Conservation (phyloP, 2,888 invertebrate species). For the Dryomyza anilis region DNA sequence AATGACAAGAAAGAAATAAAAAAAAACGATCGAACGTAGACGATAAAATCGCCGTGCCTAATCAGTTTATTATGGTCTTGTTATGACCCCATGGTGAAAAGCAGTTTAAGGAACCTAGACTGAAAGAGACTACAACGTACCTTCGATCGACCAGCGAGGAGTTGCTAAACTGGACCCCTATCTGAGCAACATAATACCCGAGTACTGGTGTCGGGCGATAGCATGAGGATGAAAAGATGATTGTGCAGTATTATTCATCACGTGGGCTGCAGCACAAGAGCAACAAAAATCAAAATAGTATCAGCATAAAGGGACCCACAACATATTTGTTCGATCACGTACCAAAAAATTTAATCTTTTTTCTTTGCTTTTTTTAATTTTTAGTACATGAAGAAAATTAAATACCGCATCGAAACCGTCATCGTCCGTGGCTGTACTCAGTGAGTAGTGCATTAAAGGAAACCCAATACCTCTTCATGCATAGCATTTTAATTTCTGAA, state of each 20-base stretch:
- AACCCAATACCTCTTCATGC: background rate
- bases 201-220: background rate
- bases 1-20: conserved; percentile 17
- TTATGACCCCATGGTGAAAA: conserved; percentile 36
- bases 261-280: conserved; percentile 13
- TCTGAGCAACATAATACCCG: conserved; percentile 7
- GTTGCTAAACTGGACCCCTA: conserved; percentile 25
- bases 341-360: conserved; percentile 20
- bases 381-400: background rate
- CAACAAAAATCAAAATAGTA: background rate
- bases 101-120: conserved; percentile 17
- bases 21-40: conserved; percentile 21
- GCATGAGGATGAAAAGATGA: conserved; percentile 13
- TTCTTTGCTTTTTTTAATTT: background rate
- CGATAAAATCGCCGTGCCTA: conserved; percentile 39
- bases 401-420: background rate
- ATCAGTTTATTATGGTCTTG: conserved; percentile 38
- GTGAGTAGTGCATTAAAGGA: background rate
- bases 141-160: conserved; percentile 27
- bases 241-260: conserved; percentile 19
- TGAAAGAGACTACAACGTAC: conserved; percentile 25
- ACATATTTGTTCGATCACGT: conserved; percentile 26
- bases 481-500: too few relatives aligned
- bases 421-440: background rate
- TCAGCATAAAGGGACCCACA: background rate